A percentile compares a stretch with the other conserved stretches of the same genome.
phyloP scores from a whole-genome alignment of 2,888 invertebrate genomes.

The Calameuta filiformis region DNA sequence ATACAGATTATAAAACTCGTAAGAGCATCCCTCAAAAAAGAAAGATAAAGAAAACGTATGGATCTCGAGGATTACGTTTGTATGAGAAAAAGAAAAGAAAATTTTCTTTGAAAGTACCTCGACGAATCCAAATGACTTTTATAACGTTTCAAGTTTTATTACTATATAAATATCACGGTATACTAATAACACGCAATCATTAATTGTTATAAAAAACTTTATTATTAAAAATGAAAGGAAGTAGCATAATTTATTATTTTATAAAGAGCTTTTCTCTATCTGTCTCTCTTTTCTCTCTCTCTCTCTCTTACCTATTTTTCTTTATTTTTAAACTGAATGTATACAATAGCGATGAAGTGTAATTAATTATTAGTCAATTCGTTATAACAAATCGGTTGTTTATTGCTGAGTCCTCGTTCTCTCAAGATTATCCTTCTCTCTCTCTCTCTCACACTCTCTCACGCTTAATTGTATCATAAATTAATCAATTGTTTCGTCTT shows the following conservation, averaged over 20 bases:
- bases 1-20: background rate
- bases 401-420: constrained; percentile 7
- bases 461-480: too few species aligned
- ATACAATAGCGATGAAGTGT: constrained; percentile 18
- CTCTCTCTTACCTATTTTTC: background rate
- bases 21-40: background rate
- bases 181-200: constrained; percentile 16
- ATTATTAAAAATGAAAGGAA: constrained; percentile 11
- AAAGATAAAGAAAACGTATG: background rate
- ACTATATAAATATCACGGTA: constrained; percentile 12
- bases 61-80: background rate
- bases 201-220: constrained; percentile 22
- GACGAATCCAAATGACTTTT: constrained; percentile 7
- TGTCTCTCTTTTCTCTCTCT: background rate
- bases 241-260: constrained; percentile 21
- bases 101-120: background rate
- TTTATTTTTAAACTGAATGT: background rate
- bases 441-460: too few species aligned
- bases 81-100: background rate
- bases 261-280: constrained; percentile 12
- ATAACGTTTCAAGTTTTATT: constrained; percentile 17
- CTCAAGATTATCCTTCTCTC: background rate
- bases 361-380: constrained; percentile 19
- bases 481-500: too few species aligned
- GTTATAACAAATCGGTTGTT: constrained; percentile 13